phyloP scores from a whole-genome alignment of 2,797 vertebrate genomes.

The Diplodus sargus region DNA sequence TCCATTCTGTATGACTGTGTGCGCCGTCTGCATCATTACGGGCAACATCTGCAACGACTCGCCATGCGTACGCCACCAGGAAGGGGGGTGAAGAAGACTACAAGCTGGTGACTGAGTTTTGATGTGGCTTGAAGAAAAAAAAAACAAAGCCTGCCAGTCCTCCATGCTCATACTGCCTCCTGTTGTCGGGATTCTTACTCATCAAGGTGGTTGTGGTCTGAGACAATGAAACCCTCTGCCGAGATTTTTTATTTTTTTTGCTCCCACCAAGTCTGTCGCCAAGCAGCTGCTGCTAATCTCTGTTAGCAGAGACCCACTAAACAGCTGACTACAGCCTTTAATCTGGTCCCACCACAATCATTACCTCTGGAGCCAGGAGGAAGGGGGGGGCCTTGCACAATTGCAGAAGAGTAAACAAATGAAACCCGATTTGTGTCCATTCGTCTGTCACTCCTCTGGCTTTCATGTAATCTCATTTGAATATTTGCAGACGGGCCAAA shows the following conservation, averaged over 20 bases:
- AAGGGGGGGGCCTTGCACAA: constrained; percentile 71
- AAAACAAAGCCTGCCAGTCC: constrained; percentile 62
- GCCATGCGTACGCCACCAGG: constrained; percentile 71
- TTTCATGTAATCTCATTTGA: constrained; percentile 76
- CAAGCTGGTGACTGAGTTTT: constrained; percentile 61
- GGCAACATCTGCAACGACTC: constrained; percentile 86
- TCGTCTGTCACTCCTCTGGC: constrained; percentile 74
- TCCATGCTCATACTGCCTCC: constrained; percentile 79
- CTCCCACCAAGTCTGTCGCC: constrained; percentile 65
- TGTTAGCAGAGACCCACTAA: constrained; percentile 77
- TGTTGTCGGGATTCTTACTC: constrained; percentile 70
- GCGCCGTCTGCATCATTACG: constrained; percentile 86
- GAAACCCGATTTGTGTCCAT: constrained; percentile 77
- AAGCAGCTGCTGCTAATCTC: constrained; percentile 81
- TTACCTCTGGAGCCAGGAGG: constrained; percentile 75
- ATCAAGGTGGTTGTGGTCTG: constrained; percentile 60
- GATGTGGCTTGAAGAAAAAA: constrained; percentile 48
- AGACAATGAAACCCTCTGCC: constrained; percentile 64
- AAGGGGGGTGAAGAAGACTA: constrained; percentile 38
- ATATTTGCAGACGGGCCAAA: constrained; percentile 73
- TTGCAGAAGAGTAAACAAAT: constrained; percentile 79
- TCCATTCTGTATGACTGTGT: constrained; percentile 83
- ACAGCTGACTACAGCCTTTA: constrained; percentile 79
- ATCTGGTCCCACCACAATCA: constrained; percentile 79
- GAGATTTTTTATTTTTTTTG: constrained; percentile 19